phyloP scores from a whole-genome alignment of 2,797 vertebrate species.

The Squalus acanthias region DNA sequence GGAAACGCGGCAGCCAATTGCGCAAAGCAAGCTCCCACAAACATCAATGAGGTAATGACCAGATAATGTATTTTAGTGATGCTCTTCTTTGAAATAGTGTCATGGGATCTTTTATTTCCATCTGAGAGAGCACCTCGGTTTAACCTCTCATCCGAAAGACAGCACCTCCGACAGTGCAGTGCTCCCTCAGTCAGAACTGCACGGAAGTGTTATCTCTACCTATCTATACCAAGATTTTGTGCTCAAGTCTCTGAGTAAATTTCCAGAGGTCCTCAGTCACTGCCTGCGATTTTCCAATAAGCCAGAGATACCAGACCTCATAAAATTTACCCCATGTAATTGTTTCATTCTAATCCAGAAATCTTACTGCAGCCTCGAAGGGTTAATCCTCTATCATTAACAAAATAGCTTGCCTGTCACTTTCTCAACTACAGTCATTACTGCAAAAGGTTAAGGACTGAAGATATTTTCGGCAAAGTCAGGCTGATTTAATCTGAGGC shows the following conservation, averaged over 20 bases:
- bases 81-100: neutral
- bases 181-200: neutral
- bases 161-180: neutral
- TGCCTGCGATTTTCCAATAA: neutral
- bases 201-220: neutral
- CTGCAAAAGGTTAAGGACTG: slow-evolving; percentile 2
- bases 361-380: neutral
- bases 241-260: neutral
- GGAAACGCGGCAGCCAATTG: too few species aligned
- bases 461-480: slow-evolving; percentile 10
- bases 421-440: neutral
- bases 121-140: too few species aligned
- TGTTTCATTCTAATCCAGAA: neutral
- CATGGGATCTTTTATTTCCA: too few species aligned
- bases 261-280: neutral
- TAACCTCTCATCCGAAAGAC: too few species aligned
- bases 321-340: neutral
- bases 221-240: neutral
- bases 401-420: neutral
- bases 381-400: neutral
- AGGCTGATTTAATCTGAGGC: slow-evolving; percentile 24
- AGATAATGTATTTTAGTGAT: too few species aligned
- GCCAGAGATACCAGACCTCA: neutral
- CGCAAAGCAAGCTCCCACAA: too few species aligned
- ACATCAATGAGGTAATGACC: too few species aligned